Evolutionary conservation across 1,140 invertebrate species (phyloP).

Genomic region (Pachypeltis micranthus): DNA sequence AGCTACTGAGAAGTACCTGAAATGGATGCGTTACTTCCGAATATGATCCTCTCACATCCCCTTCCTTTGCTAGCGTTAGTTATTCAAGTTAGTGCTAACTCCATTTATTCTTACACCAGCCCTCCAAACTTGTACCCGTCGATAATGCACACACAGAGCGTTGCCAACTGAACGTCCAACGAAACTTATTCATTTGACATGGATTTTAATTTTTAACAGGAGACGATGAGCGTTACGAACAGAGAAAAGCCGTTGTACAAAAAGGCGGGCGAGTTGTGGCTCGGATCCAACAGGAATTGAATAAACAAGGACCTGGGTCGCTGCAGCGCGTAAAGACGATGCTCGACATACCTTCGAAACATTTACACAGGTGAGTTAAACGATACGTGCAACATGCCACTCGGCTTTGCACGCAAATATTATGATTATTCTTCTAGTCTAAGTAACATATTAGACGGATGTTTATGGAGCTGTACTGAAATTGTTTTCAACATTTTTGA

Average conservation of each 20-base stretch:
- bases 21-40: too few relatives aligned
- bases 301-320: conserved; percentile 7
- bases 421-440: neutral
- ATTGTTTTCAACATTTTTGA: neutral
- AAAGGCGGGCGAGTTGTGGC: conserved; percentile 18
- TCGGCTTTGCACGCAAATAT: neutral
- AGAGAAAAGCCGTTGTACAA: conserved; percentile 12
- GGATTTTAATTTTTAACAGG: too few relatives aligned
- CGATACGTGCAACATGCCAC: too few relatives aligned
- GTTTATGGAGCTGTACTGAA: neutral
- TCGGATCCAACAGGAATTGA: conserved; percentile 15
- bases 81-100: too few relatives aligned
- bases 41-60: too few relatives aligned
- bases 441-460: neutral
- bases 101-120: too few relatives aligned
- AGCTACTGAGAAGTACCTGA: too few relatives aligned
- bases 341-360: conserved; percentile 19
- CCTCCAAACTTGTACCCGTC: too few relatives aligned
- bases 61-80: too few relatives aligned
- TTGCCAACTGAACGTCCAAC: too few relatives aligned
- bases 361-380: conserved; percentile 16
- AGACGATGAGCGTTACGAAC: neutral
- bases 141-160: too few relatives aligned
- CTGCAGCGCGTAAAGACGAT: conserved; percentile 12
- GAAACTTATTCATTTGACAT: too few relatives aligned